Evolutionary conservation across 2,888 invertebrate species (phyloP).

Genomic region (Philereme transversata): DNA sequence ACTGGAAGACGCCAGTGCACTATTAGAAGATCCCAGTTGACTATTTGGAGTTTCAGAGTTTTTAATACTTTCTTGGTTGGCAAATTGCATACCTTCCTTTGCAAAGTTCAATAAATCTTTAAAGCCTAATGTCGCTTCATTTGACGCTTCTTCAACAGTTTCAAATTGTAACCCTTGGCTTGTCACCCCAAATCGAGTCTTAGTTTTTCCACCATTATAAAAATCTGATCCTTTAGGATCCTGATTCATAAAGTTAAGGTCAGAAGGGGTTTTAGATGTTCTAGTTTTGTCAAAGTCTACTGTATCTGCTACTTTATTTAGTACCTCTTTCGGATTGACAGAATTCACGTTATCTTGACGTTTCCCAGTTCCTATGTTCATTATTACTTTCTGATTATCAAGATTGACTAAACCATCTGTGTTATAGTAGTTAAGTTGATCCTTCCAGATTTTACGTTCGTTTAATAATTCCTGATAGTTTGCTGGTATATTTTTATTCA

Average conservation of each 20-base stretch:
- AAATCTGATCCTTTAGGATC: neutral
- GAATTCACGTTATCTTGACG: constrained; percentile 7
- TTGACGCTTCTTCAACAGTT: neutral
- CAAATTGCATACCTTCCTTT: neutral
- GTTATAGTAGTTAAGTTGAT: constrained; percentile 10
- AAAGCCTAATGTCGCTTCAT: neutral
- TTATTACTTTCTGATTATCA: constrained; percentile 20
- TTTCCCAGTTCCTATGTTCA: constrained; percentile 22
- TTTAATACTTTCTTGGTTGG: too few species aligned
- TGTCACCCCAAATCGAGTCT: neutral
- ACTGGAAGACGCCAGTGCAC: too few species aligned
- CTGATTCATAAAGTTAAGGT: neutral
- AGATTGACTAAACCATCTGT: constrained; percentile 16
- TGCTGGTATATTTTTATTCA: neutral
- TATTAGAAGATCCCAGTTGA: neutral
- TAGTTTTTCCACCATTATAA: neutral
- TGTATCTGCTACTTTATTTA: neutral
- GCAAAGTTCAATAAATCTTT: neutral
- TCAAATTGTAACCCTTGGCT: neutral
- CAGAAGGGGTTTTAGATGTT: neutral
- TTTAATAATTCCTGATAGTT: neutral
- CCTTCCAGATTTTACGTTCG: constrained; percentile 1
- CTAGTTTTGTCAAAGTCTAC: neutral
- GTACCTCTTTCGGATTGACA: constrained; percentile 6
- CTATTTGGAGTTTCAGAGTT: constrained; percentile 1